These are phyloP conservation scores for Drosophila melanica DNA, from an alignment of 1,140 invertebrate species.

Conservation along the genomic window DNA sequence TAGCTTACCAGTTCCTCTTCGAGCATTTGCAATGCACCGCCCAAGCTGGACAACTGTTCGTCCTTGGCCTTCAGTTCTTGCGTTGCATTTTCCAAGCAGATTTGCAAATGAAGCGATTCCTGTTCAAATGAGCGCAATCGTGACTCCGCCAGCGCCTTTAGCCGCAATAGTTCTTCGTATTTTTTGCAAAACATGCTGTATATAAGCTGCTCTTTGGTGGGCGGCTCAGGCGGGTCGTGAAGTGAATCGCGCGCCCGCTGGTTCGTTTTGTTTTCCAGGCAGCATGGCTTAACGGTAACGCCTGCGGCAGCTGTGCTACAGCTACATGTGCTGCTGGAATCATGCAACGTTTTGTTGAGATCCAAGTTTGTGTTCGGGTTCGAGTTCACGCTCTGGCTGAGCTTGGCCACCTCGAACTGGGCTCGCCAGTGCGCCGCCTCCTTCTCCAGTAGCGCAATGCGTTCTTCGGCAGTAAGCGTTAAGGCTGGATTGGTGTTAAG, in stretches of 20 bases:
- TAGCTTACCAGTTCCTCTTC: slow-evolving; percentile 85
- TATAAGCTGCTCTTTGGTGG: slow-evolving; percentile 74
- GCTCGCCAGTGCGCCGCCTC: slow-evolving; percentile 86
- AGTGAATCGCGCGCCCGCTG: slow-evolving; percentile 57
- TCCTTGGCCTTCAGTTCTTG: slow-evolving; percentile 84
- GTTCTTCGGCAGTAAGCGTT: slow-evolving; percentile 62
- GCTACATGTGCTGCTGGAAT: slow-evolving; percentile 54
- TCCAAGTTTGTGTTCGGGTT: slow-evolving; percentile 54
- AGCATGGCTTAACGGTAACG: slow-evolving; percentile 54
- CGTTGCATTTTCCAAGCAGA: slow-evolving; percentile 76
- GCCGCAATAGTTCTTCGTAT: slow-evolving; percentile 72
- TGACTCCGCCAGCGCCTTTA: slow-evolving; percentile 75
- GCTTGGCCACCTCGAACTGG: slow-evolving; percentile 86
- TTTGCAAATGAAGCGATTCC: slow-evolving; percentile 75
- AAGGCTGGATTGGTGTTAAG: slow-evolving; percentile 29
- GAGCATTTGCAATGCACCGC: slow-evolving; percentile 84
- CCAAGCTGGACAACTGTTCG: slow-evolving; percentile 84
- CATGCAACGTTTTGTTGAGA: slow-evolving; percentile 41
- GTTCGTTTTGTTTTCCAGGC: slow-evolving; percentile 47
- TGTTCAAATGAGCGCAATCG: slow-evolving; percentile 64
- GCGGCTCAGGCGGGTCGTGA: slow-evolving; percentile 57
- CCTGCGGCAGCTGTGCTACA: slow-evolving; percentile 77
- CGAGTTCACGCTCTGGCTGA: slow-evolving; percentile 81
- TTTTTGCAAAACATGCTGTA: slow-evolving; percentile 77
- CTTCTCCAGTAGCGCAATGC: slow-evolving; percentile 85